Evolutionary conservation across 1,140 invertebrate genomes (phyloP).

Genomic region (Euborellia annulipes): DNA sequence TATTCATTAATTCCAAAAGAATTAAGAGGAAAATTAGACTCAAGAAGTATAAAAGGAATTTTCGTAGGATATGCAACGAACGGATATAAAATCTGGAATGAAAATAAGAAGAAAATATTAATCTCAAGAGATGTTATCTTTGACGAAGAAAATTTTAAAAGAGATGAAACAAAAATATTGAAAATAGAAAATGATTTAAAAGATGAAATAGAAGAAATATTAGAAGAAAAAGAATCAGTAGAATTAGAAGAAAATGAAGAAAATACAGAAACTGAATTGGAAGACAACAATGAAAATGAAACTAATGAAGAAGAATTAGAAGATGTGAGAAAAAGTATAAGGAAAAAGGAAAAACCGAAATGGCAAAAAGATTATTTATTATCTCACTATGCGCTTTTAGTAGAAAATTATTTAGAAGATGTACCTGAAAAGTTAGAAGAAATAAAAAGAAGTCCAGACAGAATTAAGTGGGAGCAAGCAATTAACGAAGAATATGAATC

Average conservation of each 20-base stretch:
- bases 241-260: too few relatives aligned
- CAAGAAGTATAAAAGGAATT: slow-evolving; percentile 2
- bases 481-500: neutral
- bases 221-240: too few relatives aligned
- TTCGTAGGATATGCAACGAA: slow-evolving; percentile 11
- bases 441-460: neutral
- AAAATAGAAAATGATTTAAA: too few relatives aligned
- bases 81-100: slow-evolving; percentile 9
- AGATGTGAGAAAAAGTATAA: too few relatives aligned
- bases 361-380: too few relatives aligned
- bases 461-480: neutral
- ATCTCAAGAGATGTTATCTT: slow-evolving; percentile 6
- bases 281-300: too few relatives aligned
- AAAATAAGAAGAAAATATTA: slow-evolving; percentile 1
- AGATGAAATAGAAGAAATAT: too few relatives aligned
- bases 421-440: neutral
- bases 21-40: slow-evolving; percentile 9
- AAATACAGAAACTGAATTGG: too few relatives aligned
- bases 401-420: neutral
- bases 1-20: slow-evolving; percentile 12
- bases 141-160: slow-evolving; percentile 6
- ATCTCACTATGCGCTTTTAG: too few relatives aligned
- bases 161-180: too few relatives aligned
- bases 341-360: too few relatives aligned
- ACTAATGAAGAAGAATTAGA: too few relatives aligned